A percentile compares a stretch with the other conserved stretches of the same genome.
phyloP scores from a whole-genome alignment of 2,797 vertebrate species.

The Staurois parvus region DNA sequence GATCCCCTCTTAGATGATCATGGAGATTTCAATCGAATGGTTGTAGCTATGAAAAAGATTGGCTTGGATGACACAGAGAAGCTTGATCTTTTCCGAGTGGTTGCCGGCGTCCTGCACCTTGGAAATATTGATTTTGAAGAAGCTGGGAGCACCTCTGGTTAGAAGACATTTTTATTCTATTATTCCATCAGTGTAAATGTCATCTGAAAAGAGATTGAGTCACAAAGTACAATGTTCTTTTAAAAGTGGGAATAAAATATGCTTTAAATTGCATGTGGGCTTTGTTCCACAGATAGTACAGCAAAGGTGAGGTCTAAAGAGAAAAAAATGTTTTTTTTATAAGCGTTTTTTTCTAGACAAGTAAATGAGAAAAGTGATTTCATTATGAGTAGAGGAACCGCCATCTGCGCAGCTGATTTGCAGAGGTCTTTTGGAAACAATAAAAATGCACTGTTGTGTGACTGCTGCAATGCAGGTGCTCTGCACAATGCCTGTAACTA shows the following conservation, averaged over 20 bases:
- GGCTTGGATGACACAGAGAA: slow-evolving; percentile 93
- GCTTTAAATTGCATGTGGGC: slow-evolving; percentile 33
- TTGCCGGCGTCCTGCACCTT: slow-evolving; percentile 95
- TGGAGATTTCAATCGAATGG: slow-evolving; percentile 93
- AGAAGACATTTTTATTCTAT: slow-evolving; percentile 59
- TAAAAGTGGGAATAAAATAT: slow-evolving; percentile 43
- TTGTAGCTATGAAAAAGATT: slow-evolving; percentile 96
- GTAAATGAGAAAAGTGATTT: slow-evolving; percentile 50
- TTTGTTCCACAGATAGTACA: slow-evolving; percentile 28
- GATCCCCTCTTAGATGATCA: slow-evolving; percentile 95
- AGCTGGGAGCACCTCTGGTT: slow-evolving; percentile 94
- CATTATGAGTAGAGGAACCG: slow-evolving; percentile 50
- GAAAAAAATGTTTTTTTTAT: slow-evolving; percentile 33
- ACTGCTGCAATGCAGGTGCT: slow-evolving; percentile 61
- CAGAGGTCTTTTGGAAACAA: slow-evolving; percentile 51
- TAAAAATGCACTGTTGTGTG: slow-evolving; percentile 45
- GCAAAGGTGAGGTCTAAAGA: slow-evolving; percentile 15
- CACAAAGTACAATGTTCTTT: slow-evolving; percentile 48
- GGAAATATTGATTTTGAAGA: slow-evolving; percentile 98
- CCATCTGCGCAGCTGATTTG: slow-evolving; percentile 51
- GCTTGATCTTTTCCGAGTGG: slow-evolving; percentile 93
- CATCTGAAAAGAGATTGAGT: slow-evolving; percentile 55
- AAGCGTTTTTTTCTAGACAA: not conserved
- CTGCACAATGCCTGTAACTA: slow-evolving; percentile 54
- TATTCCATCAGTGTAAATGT: slow-evolving; percentile 57